These are phyloP conservation scores for Prinia subflava DNA, from an alignment of 2,113 vertebrate species.

Conservation along the genomic window DNA sequence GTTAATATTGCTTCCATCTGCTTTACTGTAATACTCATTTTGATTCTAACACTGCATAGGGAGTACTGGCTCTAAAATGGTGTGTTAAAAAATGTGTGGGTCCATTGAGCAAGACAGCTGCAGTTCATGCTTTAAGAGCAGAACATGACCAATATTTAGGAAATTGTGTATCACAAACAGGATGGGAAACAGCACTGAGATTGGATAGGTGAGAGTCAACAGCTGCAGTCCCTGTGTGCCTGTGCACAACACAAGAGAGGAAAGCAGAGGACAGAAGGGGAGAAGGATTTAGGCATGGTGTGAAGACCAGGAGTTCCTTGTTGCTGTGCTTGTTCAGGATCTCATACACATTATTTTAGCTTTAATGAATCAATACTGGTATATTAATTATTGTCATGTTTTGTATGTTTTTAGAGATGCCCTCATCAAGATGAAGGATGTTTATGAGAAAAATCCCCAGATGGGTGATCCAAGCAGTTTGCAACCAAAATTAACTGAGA, in stretches of 20 bases:
- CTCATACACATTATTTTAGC: not conserved
- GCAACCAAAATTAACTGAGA: constrained; percentile 95
- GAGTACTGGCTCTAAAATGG: not conserved
- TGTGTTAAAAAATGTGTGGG: fast-evolving
- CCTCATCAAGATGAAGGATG: constrained; percentile 99
- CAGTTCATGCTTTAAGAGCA: not conserved
- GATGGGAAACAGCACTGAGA: not conserved
- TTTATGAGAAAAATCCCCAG: constrained; percentile 97
- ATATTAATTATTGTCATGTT: not conserved
- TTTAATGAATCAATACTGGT: not conserved
- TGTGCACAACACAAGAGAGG: not conserved
- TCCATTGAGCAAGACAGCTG: not conserved
- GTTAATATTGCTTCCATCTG: not conserved
- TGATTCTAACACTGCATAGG: not conserved
- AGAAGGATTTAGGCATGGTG: not conserved
- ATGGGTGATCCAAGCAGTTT: constrained; percentile 96
- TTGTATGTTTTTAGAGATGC: constrained; percentile 79
- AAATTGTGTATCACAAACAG: not conserved
- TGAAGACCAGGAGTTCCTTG: not conserved
- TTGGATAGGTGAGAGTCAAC: not conserved
- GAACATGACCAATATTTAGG: not conserved
- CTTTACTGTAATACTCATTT: not conserved
- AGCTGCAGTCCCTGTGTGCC: not conserved
- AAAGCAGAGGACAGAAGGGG: not conserved
- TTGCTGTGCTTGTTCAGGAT: not conserved